Conservation (phyloP, 2,888 invertebrate species). For the Asteroscopus sphinx region DNA sequence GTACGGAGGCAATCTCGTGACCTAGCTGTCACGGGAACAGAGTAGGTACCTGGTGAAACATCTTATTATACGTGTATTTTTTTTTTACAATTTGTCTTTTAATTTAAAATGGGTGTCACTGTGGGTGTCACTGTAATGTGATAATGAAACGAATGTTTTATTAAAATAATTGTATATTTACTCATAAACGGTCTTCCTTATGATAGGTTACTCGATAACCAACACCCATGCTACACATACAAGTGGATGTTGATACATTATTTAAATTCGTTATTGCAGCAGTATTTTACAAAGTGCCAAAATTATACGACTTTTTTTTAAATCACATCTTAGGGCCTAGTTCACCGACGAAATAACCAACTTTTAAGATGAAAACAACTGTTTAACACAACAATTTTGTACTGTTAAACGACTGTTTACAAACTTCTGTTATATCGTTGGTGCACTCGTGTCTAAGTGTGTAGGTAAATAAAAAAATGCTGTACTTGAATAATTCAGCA, state of each 20-base stretch:
- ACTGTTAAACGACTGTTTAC: too few species aligned
- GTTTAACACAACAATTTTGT: too few species aligned
- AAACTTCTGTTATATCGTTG: too few species aligned
- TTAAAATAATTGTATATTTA: constrained; percentile 83
- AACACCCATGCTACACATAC: constrained; percentile 84
- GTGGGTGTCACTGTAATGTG: not conserved
- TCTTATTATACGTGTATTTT: too few species aligned
- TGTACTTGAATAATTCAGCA: constrained; percentile 25
- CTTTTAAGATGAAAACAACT: too few species aligned
- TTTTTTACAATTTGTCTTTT: too few species aligned
- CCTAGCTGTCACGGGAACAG: too few species aligned
- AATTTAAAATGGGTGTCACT: not conserved
- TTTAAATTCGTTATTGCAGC: constrained; percentile 60
- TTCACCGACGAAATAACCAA: too few species aligned
- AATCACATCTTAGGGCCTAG: constrained; percentile 1
- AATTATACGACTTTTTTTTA: constrained; percentile 18
- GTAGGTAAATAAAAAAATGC: constrained; percentile 33
- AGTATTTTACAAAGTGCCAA: constrained; percentile 34
- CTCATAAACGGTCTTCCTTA: constrained; percentile 82
- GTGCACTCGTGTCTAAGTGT: too few species aligned
- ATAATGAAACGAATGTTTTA: constrained; percentile 49
- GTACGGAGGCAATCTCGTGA: too few species aligned
- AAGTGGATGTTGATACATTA: constrained; percentile 80
- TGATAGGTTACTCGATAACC: constrained; percentile 85
- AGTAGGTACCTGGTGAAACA: too few species aligned